A percentile compares a stretch with the other conserved stretches of the same genome.
Evolutionary conservation across 2,113 vertebrate species (phyloP).

Genomic region (Pseudorectes ferrugineus): DNA sequence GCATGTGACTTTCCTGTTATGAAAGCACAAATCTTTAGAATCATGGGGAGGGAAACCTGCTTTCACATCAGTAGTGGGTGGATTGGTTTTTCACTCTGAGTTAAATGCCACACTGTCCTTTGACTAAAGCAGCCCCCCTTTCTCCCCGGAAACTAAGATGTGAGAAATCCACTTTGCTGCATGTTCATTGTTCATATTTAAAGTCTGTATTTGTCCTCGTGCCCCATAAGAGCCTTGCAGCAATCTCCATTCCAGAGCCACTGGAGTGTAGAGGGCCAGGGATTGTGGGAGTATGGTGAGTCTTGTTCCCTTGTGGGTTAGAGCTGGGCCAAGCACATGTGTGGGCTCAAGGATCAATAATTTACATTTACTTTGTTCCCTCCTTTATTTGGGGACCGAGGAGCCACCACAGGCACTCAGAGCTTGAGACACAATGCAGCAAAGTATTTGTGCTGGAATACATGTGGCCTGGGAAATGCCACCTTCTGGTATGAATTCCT

Average conservation of each 20-base stretch:
- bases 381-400: not conserved
- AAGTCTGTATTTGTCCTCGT: not conserved
- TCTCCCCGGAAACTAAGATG: not conserved
- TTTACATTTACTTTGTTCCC: not conserved
- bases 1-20: conserved; percentile 35
- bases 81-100: conserved; percentile 27
- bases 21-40: not conserved
- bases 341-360: not conserved
- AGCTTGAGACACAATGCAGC: not conserved
- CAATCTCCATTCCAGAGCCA: not conserved
- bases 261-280: not conserved
- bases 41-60: conserved; percentile 7
- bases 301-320: not conserved
- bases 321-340: not conserved
- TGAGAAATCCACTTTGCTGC: not conserved
- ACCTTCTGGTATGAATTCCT: not conserved
- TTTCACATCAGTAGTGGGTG: conserved; percentile 34
- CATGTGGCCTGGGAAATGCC: not conserved
- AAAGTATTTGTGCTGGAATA: not conserved
- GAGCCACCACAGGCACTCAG: not conserved
- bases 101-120: conserved; percentile 59
- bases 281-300: not conserved
- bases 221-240: not conserved
- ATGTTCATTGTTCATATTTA: not conserved
- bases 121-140: not conserved